Conservation (phyloP, 2,888 invertebrate species). For the Xanthia togata region DNA sequence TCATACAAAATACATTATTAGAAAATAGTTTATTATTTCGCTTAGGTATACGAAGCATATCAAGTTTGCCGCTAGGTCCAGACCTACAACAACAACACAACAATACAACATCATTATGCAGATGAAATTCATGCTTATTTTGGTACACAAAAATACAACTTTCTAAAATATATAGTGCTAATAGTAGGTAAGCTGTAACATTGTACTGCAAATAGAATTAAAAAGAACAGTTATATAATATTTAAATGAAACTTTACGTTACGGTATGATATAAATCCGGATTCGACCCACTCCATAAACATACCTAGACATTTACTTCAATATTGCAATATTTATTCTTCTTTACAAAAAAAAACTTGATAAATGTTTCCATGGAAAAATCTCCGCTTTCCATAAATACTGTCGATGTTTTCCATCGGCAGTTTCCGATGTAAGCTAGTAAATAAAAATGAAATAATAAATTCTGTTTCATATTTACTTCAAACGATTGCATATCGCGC, state of each 20-base stretch:
- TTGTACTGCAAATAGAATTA: neutral
- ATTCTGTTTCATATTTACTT: slow-evolving; percentile 71
- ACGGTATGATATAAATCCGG: neutral
- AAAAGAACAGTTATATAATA: neutral
- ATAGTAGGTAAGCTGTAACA: neutral
- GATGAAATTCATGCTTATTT: too few species aligned
- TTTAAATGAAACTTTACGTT: neutral
- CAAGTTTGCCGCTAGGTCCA: too few species aligned
- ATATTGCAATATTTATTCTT: slow-evolving; percentile 19
- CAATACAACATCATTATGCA: too few species aligned
- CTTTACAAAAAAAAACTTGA: slow-evolving; percentile 23
- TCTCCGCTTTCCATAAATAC: slow-evolving; percentile 37
- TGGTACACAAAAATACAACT: too few species aligned
- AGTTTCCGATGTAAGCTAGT: slow-evolving; percentile 39
- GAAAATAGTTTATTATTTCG: too few species aligned
- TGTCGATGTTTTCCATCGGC: slow-evolving; percentile 28
- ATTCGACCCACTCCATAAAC: neutral
- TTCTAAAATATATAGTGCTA: too few species aligned
- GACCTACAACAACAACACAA: too few species aligned
- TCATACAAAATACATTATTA: too few species aligned
- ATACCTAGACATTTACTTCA: neutral
- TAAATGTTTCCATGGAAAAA: slow-evolving; percentile 38
- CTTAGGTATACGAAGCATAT: too few species aligned
- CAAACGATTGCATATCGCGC: slow-evolving; percentile 71
- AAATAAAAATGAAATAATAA: slow-evolving; percentile 67